Evolutionary conservation across 2,888 invertebrate species (phyloP).

Genomic region (Acleris sparsana): DNA sequence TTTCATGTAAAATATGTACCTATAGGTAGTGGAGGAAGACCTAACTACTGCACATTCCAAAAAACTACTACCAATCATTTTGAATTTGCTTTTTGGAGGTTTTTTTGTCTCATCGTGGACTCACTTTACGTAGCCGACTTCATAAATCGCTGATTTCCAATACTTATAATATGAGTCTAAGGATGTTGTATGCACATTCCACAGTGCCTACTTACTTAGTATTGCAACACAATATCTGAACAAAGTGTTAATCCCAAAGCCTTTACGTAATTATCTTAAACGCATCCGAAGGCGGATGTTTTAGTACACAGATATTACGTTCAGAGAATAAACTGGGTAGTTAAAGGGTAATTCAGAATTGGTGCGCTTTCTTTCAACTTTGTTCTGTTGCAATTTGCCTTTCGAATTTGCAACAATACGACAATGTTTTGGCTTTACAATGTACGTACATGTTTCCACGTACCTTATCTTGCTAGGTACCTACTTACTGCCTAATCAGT

Average conservation of each 20-base stretch:
- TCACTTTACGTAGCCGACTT: background rate
- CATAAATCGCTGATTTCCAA: background rate
- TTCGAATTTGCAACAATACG: constrained; percentile 10
- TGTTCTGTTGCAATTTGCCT: constrained; percentile 28
- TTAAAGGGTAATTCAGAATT: constrained; percentile 31
- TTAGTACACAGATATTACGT: constrained; percentile 9
- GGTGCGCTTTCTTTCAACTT: constrained; percentile 30
- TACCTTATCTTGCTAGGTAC: background rate
- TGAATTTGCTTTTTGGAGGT: no score
- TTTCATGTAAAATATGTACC: no score
- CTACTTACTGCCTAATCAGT: no score
- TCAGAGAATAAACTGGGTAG: constrained; percentile 6
- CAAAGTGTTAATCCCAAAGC: constrained; percentile 12
- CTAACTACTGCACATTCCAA: no score
- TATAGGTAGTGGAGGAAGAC: no score
- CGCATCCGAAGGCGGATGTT: constrained; percentile 32
- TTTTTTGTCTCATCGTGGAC: no score
- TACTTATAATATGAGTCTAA: background rate
- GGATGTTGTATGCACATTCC: constrained; percentile 10
- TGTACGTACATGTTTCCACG: background rate
- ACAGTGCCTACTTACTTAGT: constrained; percentile 9
- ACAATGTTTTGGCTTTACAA: constrained; percentile 3
- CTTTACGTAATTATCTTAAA: constrained; percentile 18
- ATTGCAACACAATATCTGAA: constrained; percentile 10
- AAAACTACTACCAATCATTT: no score